Conservation (phyloP, 2,113 vertebrate species). For the Cygnus atratus region DNA sequence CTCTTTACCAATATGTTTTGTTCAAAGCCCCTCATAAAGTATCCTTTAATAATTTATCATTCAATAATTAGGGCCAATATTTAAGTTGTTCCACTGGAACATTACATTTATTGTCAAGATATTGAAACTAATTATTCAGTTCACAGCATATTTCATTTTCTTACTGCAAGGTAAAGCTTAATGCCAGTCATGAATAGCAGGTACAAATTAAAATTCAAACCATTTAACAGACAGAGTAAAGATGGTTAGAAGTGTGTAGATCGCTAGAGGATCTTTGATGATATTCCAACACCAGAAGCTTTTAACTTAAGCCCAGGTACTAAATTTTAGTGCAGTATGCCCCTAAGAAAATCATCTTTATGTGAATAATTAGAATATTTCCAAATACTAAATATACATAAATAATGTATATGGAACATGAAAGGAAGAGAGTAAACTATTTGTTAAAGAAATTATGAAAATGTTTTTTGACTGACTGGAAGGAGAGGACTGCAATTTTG, state of each 20-base stretch:
- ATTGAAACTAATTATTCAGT: constrained; percentile 4
- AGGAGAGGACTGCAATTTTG: not conserved
- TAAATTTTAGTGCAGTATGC: not conserved
- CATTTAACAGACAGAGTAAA: not conserved
- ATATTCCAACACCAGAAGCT: not conserved
- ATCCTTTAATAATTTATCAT: not conserved
- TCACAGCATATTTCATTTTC: not conserved
- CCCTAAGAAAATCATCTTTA: not conserved
- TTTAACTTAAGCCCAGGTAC: not conserved
- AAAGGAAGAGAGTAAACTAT: constrained; percentile 2
- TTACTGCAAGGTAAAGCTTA: not conserved
- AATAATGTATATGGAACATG: constrained; percentile 29
- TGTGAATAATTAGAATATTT: constrained; percentile 32
- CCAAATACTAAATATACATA: constrained; percentile 12
- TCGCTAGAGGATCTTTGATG: not conserved
- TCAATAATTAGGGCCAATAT: not conserved
- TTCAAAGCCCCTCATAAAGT: not conserved
- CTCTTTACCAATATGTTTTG: not conserved
- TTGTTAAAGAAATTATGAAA: constrained; percentile 11
- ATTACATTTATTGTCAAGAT: not conserved
- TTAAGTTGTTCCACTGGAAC: not conserved
- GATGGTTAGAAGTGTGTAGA: not conserved
- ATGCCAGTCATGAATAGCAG: not conserved
- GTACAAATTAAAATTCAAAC: not conserved
- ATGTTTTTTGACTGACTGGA: constrained; percentile 22